Evolutionary conservation across 2,113 vertebrate genomes (phyloP).

Genomic region (Halichoeres trimaculatus): DNA sequence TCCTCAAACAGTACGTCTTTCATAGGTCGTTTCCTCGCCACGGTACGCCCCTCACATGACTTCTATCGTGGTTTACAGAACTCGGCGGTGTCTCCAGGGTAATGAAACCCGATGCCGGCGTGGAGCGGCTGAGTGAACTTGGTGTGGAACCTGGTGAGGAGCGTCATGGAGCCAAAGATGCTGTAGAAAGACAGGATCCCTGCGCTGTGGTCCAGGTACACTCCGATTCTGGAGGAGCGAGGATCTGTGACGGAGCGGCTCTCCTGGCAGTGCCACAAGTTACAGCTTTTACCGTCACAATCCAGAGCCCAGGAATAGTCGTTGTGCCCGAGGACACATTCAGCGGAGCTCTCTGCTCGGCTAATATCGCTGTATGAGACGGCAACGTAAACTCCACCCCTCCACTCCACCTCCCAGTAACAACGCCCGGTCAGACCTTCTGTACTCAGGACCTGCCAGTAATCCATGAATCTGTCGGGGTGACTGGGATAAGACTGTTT

Average conservation of each 20-base stretch:
- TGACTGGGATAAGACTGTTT: too few species aligned
- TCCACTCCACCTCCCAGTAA: too few species aligned
- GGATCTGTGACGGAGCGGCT: constrained; percentile 39
- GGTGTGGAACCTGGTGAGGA: constrained; percentile 36
- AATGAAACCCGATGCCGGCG: constrained; percentile 49
- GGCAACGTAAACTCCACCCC: background rate
- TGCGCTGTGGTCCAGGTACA: constrained; percentile 81
- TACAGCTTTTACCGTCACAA: constrained; percentile 21
- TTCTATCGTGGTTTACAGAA: background rate
- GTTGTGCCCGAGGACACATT: constrained; percentile 6
- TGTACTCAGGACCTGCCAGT: constrained; percentile 8
- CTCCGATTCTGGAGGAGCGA: constrained; percentile 71
- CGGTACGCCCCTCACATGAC: too few species aligned
- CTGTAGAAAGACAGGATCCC: too few species aligned
- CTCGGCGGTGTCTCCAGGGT: background rate
- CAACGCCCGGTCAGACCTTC: constrained; percentile 11
- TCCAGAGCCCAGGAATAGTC: constrained; percentile 40
- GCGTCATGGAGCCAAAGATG: constrained; percentile 64
- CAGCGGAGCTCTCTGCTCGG: background rate
- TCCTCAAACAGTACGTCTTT: too few species aligned
- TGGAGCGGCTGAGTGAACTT: constrained; percentile 44
- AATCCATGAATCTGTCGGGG: too few species aligned
- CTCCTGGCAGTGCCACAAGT: constrained; percentile 59
- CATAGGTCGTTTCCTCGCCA: too few species aligned
- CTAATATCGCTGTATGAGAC: constrained; percentile 11